Percentiles rank a stretch among this genome's conserved stretches.
Evolutionary conservation across 2,888 invertebrate genomes (phyloP).

Genomic region (Isoperla grammatica): DNA sequence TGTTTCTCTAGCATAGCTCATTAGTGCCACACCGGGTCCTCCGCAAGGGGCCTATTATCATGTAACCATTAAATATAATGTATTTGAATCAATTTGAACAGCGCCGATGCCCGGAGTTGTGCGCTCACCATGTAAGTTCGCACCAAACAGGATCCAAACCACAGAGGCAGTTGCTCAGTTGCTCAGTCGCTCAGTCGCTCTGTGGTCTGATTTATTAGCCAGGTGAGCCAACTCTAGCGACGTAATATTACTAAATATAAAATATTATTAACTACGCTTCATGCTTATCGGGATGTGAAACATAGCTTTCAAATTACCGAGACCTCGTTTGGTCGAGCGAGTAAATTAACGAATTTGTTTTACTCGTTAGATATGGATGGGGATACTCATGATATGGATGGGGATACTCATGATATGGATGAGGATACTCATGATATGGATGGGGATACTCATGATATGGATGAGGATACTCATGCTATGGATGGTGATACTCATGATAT

Average conservation of each 20-base stretch:
- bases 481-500: too few species aligned
- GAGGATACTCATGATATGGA: too few species aligned
- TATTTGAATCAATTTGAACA: not conserved
- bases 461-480: too few species aligned
- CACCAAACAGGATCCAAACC: slow-evolving; percentile 1
- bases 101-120: not conserved
- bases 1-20: too few species aligned
- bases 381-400: too few species aligned
- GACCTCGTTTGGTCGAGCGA: not conserved
- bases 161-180: not conserved
- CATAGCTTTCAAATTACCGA: not conserved
- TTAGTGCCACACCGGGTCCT: too few species aligned
- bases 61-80: not conserved
- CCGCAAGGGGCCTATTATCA: too few species aligned
- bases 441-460: too few species aligned
- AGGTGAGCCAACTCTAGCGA: not conserved
- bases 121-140: not conserved
- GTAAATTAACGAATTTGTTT: too few species aligned
- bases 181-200: too few species aligned
- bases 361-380: too few species aligned
- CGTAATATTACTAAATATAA: not conserved
- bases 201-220: slow-evolving; percentile 1
- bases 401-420: too few species aligned
- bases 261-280: not conserved
- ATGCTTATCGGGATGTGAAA: not conserved